Evolutionary conservation across 1,140 invertebrate species (phyloP).

Genomic region (Adoxophyes honmai): DNA sequence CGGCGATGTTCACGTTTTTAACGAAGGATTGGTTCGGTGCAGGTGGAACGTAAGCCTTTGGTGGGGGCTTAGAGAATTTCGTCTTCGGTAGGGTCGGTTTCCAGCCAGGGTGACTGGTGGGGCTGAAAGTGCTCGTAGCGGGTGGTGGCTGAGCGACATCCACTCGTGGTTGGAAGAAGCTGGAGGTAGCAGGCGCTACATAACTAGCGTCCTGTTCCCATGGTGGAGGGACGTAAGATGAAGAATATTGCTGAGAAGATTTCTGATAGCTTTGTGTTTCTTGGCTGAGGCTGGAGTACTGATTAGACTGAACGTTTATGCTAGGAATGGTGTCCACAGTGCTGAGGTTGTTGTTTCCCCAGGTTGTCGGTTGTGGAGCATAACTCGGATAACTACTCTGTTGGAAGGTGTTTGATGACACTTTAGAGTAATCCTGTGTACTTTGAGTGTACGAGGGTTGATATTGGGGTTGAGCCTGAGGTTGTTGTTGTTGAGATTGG

Average conservation of each 20-base stretch:
- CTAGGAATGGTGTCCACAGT: slow-evolving; percentile 23
- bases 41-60: slow-evolving; percentile 60
- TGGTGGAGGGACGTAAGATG: slow-evolving; percentile 65
- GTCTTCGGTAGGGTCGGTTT: slow-evolving; percentile 36
- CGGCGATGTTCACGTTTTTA: slow-evolving; percentile 38
- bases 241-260: slow-evolving; percentile 50
- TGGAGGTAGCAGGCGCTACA: slow-evolving; percentile 34
- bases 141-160: slow-evolving; percentile 45
- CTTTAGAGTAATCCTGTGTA: slow-evolving; percentile 19
- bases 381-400: slow-evolving; percentile 42
- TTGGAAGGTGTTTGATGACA: slow-evolving; percentile 19
- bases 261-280: slow-evolving; percentile 51
- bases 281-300: slow-evolving; percentile 42
- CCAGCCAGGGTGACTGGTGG: slow-evolving; percentile 29
- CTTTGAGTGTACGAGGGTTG: slow-evolving; percentile 31
- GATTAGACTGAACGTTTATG: slow-evolving; percentile 33
- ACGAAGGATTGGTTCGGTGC: slow-evolving; percentile 70
- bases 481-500: slow-evolving; percentile 29
- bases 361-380: slow-evolving; percentile 50
- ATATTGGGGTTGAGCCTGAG: slow-evolving; percentile 29
- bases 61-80: slow-evolving; percentile 54
- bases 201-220: slow-evolving; percentile 66
- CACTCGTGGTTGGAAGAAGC: slow-evolving; percentile 18
- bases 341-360: slow-evolving; percentile 41
- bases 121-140: slow-evolving; percentile 29